Base-by-base conservation (phyloP, 2,113 vertebrate genomes). In the Orthonyx spaldingii region DNA sequence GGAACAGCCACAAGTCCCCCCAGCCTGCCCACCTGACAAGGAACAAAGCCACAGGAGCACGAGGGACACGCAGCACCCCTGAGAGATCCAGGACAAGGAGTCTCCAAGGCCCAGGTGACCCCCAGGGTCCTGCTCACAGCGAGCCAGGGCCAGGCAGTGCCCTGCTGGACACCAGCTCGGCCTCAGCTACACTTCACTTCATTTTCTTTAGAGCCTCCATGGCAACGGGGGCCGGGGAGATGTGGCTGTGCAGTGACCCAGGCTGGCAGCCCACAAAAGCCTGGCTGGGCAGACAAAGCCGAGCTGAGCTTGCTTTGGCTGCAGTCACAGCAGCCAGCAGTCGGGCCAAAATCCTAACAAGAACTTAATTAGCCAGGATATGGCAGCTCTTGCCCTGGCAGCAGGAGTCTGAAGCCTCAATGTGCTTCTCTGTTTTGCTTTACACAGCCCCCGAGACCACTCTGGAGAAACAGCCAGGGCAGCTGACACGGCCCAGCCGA, bases 331-430 rank as follows among this genome's bases (percentile, higher is more conserved):
- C 90, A 88, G 80, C 56, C 79, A 85, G 85, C 90, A 94, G 68
- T 27, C 20, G 0, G 2, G 76, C 94, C 86, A 89, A 90, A 93
- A 94, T 42, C 86, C 84, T 91, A 84, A 91, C 72, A 84, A 96
- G 96, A 56, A 81, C 80, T 96, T 89, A 94, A 96, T 92, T 87
- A 94, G 94, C 42, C 91, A 75, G 84, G 89, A 81, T 68, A 44
- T 9, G 42, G 94, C 83, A 89, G 89, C 72, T 80, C 89, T 23
- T 86, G 78, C 35, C 77, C 91, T 56, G 93, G 76, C 92, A 94
- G 92, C 83, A 90, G 90, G 85, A 95, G 85, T 6, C 33, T 65
- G 75, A 35, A 17, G 93, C 23, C 76, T 91, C 21, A 2, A 5
- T 10, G 91, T n/a, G 47, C 52, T 69, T 10, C 71, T 75, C 30